Base-by-base conservation (phyloP, 2,797 vertebrate species). In the Orientallactaga sibirica region DNA sequence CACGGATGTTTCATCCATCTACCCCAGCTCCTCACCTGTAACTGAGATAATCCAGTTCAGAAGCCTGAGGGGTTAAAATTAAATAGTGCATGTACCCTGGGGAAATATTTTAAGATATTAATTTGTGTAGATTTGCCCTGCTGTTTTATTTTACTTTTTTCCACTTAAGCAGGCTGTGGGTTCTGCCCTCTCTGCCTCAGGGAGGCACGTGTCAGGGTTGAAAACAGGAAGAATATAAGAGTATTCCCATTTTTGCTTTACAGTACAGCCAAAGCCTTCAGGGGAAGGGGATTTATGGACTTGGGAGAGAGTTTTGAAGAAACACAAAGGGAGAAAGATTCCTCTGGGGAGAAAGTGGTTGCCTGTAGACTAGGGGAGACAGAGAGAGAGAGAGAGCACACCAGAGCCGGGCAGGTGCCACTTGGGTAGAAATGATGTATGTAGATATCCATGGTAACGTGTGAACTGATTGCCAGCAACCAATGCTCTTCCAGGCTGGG, bases 281-380 rank as follows among this genome's bases (percentile, higher is more conserved):
- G 75, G 58, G 58, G 29, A 67, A 68, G 52, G 19, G 18, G 22
- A 92, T 90, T 82, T 89, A 92, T 52, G 66, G 70, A 81, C 1
- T 92, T n/a, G 76, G 67, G 41, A 95, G 33, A 93, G 24, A 61
- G 62, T 84, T 61, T 84, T 73, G 11, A 79, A 84, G 91, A 86
- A 94, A 93, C 43, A 75, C 76, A 87, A 84, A 93, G 41, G 41
- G 92, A 85, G 25, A 89, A 92, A 90, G 68, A 76, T 73, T 83
- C 90, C 48, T 58, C 70, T 81, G 73, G 84, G 16, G 12, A 76
- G 91, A 87, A 84, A 88, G 62, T 90, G 43, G 67, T 55, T 55
- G 66, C 29, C 55, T 93, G 27, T 33, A 62, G 86, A 43, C 29
- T 61, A 4, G 4, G 5, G 15, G 24, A 24, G 27, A 48, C 25